phyloP scores from a whole-genome alignment of 2,888 invertebrate species.

The Steromphala cineraria region DNA sequence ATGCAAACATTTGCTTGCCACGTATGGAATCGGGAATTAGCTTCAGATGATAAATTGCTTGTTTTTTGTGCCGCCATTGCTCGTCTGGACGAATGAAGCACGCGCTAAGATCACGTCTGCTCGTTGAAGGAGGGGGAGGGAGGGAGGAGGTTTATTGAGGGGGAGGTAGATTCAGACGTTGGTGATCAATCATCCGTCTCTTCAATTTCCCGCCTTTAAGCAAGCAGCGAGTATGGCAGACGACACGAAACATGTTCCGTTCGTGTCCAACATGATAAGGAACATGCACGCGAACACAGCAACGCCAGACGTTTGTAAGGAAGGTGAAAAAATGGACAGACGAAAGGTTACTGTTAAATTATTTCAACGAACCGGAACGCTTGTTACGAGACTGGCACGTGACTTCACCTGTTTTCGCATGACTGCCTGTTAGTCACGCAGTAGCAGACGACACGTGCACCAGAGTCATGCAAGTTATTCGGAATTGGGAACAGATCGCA shows the following conservation, averaged over 20 bases:
- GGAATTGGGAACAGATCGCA: background rate
- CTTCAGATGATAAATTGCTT: conserved; percentile 9
- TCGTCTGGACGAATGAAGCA: conserved; percentile 3
- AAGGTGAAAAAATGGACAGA: background rate
- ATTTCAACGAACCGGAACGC: background rate
- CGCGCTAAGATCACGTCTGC: background rate
- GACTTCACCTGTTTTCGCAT: conserved; percentile 7
- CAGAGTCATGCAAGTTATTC: background rate
- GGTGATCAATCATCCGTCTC: background rate
- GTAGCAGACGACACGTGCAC: background rate
- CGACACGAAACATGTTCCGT: conserved; percentile 12
- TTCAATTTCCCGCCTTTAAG: conserved; percentile 1
- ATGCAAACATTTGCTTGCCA: conserved; percentile 17
- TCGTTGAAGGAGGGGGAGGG: background rate
- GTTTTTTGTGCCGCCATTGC: background rate
- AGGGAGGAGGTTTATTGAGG: background rate
- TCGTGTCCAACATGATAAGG: background rate
- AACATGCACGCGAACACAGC: background rate
- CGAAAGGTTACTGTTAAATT: background rate
- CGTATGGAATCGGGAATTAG: background rate
- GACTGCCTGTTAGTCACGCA: background rate
- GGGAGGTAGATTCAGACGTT: background rate
- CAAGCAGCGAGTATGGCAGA: background rate
- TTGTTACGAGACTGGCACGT: conserved; percentile 7
- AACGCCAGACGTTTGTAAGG: background rate